phyloP scores from a whole-genome alignment of 2,888 invertebrate species.

The Spodoptera exigua region DNA sequence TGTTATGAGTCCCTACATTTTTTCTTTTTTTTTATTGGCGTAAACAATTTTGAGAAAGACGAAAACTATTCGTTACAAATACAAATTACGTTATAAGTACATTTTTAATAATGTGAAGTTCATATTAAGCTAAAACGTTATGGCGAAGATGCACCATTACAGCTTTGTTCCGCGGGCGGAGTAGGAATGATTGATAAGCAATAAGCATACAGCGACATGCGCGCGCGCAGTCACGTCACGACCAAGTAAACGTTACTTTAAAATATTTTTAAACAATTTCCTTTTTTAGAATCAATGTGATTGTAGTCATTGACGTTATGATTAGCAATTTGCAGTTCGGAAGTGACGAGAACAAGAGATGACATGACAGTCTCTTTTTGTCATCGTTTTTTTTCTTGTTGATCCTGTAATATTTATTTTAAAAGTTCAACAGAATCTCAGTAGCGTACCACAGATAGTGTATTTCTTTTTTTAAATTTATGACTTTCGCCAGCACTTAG shows the following conservation, averaged over 20 bases:
- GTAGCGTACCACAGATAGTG: too few relatives aligned
- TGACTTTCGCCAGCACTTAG: too few relatives aligned
- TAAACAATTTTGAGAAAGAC: too few relatives aligned
- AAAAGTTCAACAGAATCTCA: too few relatives aligned
- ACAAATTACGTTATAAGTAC: conserved; percentile 52
- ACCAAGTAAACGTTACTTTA: conserved; percentile 42
- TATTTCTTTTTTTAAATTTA: too few relatives aligned
- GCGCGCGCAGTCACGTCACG: conserved; percentile 43
- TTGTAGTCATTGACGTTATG: conserved; percentile 6
- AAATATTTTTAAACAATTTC: conserved; percentile 41
- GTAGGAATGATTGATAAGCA: conserved; percentile 61
- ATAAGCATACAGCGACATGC: conserved; percentile 32
- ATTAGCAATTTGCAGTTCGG: background rate
- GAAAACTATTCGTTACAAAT: too few relatives aligned
- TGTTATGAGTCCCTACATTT: too few relatives aligned
- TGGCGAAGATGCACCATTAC: conserved; percentile 48
- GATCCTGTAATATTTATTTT: too few relatives aligned
- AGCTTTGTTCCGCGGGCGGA: conserved; percentile 52
- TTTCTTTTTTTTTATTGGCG: too few relatives aligned
- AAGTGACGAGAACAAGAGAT: too few relatives aligned
- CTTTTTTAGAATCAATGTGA: conserved; percentile 8
- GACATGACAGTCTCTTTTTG: too few relatives aligned
- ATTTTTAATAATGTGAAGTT: conserved; percentile 45
- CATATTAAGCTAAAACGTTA: conserved; percentile 42
- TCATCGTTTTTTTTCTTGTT: too few relatives aligned